These are phyloP conservation scores for Coregonus suidteri DNA, from an alignment of 2,797 vertebrate genomes.

Conservation along the genomic window DNA sequence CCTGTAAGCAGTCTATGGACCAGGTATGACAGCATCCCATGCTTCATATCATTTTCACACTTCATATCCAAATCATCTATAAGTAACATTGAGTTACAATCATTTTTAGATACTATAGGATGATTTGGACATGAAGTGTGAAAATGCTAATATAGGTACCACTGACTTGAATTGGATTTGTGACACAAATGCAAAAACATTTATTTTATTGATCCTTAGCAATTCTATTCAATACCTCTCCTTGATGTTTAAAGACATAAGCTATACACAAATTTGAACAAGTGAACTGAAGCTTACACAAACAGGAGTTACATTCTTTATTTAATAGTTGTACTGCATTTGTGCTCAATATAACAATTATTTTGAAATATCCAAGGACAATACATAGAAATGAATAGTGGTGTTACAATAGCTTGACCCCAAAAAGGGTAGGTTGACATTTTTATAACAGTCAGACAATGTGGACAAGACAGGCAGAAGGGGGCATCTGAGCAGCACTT, in stretches of 20 bases:
- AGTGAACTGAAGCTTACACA: not conserved
- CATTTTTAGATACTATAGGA: too few relatives aligned
- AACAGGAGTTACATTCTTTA: slow-evolving; percentile 64
- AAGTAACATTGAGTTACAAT: too few relatives aligned
- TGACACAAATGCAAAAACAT: too few relatives aligned
- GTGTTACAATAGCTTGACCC: slow-evolving; percentile 29
- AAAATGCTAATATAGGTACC: too few relatives aligned
- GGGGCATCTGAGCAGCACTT: slow-evolving; percentile 54
- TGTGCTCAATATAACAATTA: slow-evolving; percentile 70
- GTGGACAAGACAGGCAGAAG: not conserved
- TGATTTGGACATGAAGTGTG: too few relatives aligned
- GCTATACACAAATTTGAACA: not conserved
- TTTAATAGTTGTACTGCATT: slow-evolving; percentile 62
- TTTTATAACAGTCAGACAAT: slow-evolving; percentile 37
- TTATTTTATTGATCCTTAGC: too few relatives aligned
- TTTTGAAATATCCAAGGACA: slow-evolving; percentile 59
- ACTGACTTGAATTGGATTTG: too few relatives aligned
- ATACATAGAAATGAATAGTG: slow-evolving; percentile 38
- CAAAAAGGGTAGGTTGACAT: slow-evolving; percentile 21
- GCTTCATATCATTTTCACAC: too few relatives aligned
- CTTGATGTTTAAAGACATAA: not conserved
- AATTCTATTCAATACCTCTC: not conserved
- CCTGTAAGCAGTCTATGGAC: too few relatives aligned
- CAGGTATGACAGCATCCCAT: too few relatives aligned
- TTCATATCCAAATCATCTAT: too few relatives aligned